Evolutionary conservation across 2,797 vertebrate genomes (phyloP).

Genomic region (Glossophaga mutica): DNA sequence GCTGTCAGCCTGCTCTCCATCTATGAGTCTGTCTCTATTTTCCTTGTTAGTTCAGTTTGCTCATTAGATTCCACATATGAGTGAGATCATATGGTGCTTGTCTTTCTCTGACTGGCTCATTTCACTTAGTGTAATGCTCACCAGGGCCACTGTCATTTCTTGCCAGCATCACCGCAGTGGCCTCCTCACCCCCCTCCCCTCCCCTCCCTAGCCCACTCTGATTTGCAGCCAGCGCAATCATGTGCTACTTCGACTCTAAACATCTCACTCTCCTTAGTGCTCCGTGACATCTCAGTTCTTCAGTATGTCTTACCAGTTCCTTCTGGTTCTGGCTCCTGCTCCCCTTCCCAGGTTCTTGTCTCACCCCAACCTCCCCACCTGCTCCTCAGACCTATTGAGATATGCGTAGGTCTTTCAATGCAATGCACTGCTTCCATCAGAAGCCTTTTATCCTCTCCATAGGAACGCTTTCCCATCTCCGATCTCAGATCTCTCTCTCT

Average conservation of each 20-base stretch:
- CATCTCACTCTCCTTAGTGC: background rate
- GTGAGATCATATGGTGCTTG: background rate
- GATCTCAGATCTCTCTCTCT: background rate
- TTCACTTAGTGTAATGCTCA: background rate
- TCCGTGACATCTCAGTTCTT: background rate
- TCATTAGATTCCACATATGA: background rate
- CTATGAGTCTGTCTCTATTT: background rate
- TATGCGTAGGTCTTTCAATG: background rate
- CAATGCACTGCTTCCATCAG: background rate
- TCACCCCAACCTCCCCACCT: background rate
- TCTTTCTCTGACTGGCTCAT: background rate
- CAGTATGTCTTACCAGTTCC: background rate
- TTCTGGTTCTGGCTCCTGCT: background rate
- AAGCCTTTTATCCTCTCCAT: background rate
- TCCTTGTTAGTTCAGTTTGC: background rate
- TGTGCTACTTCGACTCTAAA: background rate
- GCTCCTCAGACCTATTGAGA: background rate
- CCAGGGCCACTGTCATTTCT: background rate
- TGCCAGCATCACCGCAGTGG: background rate
- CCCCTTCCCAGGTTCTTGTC: background rate
- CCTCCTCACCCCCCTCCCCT: accelerated
- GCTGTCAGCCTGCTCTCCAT: background rate
- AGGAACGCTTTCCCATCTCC: too few relatives aligned
- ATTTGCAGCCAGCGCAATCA: background rate
- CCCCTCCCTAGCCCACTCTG: background rate